phyloP scores from a whole-genome alignment of 1,140 invertebrate genomes.

The Ips nitidus region DNA sequence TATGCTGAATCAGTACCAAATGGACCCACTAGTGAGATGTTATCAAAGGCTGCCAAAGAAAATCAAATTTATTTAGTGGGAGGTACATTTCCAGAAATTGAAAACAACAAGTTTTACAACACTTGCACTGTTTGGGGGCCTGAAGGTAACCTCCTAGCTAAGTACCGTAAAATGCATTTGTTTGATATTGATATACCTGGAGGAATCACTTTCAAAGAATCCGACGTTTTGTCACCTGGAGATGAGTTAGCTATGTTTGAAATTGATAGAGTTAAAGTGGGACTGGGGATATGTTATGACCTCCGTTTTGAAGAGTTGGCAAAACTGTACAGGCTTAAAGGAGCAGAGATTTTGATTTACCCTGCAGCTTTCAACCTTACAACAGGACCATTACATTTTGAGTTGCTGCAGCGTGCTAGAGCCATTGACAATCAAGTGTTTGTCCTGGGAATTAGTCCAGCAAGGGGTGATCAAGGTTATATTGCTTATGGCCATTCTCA shows the following conservation, averaged over 20 bases:
- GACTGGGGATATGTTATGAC: constrained; percentile 96
- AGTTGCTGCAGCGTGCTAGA: constrained; percentile 74
- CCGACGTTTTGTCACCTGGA: constrained; percentile 78
- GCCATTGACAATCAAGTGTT: constrained; percentile 88
- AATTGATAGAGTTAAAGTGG: constrained; percentile 79
- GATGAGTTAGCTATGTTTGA: constrained; percentile 75
- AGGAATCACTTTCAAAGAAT: constrained; percentile 92
- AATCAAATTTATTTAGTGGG: constrained; percentile 82
- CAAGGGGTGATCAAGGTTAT: constrained; percentile 75
- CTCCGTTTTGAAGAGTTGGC: constrained; percentile 90
- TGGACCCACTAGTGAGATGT: constrained; percentile 69
- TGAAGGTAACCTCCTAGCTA: constrained; percentile 72
- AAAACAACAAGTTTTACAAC: constrained; percentile 75
- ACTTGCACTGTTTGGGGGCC: constrained; percentile 88
- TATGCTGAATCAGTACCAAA: constrained; percentile 84
- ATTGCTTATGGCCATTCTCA: constrained; percentile 88
- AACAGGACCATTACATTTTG: constrained; percentile 92
- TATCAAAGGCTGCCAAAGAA: constrained; percentile 76
- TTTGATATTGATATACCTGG: constrained; percentile 95
- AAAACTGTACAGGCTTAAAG: constrained; percentile 68
- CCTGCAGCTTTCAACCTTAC: constrained; percentile 93
- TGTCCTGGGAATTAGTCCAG: constrained; percentile 75
- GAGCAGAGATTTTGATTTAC: constrained; percentile 46
- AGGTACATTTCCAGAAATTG: constrained; percentile 85
- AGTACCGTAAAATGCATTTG: constrained; percentile 85